Percentiles rank a stretch among this genome's conserved stretches.
Evolutionary conservation across 2,113 vertebrate species (phyloP).

Genomic region (Mandrillus leucophaeus): DNA sequence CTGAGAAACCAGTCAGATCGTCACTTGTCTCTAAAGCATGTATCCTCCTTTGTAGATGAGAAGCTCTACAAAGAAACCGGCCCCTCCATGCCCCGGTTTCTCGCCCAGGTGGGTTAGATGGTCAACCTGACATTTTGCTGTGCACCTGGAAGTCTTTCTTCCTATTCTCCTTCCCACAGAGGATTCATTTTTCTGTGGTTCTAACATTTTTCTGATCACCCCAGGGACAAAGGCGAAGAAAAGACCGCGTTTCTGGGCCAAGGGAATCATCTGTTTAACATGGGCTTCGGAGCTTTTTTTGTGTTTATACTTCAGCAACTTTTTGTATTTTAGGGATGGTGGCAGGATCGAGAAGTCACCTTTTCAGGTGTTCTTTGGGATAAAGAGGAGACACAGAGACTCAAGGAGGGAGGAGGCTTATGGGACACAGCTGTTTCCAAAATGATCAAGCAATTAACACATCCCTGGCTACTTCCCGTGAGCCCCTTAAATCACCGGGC

Average conservation of each 20-base stretch:
- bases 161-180: not conserved
- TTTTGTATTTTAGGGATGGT: rapidly evolving
- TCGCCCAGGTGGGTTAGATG: rapidly evolving
- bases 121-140: not conserved
- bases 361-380: not conserved
- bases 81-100: not conserved
- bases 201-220: not conserved
- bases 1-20: rapidly evolving
- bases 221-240: not conserved
- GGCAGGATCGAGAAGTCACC: not conserved
- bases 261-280: too few relatives aligned
- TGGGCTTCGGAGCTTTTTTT: not conserved
- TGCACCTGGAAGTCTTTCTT: not conserved
- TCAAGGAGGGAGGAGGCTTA: rapidly evolving
- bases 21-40: not conserved
- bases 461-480: not conserved
- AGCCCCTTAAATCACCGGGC: not conserved
- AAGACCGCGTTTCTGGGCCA: not conserved
- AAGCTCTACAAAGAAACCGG: too few relatives aligned
- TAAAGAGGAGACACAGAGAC: not conserved
- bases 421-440: not conserved
- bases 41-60: rapidly evolving
- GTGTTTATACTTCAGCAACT: rapidly evolving
- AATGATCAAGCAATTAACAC: not conserved
- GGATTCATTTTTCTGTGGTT: not conserved